phyloP scores from a whole-genome alignment of 2,113 vertebrate genomes.

The Tympanuchus pallidicinctus region DNA sequence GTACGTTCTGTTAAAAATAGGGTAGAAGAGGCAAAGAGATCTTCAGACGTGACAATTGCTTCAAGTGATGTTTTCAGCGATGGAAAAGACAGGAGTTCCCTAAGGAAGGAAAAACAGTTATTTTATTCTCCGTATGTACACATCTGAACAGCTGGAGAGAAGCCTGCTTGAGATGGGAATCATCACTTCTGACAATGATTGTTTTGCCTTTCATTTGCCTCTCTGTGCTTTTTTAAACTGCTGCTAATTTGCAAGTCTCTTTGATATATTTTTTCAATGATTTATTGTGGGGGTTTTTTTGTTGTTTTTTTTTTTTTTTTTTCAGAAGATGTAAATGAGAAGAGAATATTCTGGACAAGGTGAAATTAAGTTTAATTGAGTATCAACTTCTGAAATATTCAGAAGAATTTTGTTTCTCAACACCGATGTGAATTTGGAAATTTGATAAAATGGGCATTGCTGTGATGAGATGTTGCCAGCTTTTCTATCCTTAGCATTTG shows the following conservation, averaged over 20 bases:
- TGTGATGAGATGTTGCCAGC: background rate
- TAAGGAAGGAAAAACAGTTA: slow-evolving; percentile 31
- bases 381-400: background rate
- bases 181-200: slow-evolving; percentile 43
- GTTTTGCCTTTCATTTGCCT: slow-evolving; percentile 27
- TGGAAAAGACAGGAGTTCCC: slow-evolving; percentile 64
- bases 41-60: slow-evolving; percentile 27
- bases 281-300: background rate
- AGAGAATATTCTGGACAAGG: background rate
- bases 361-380: background rate
- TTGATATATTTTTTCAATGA: background rate
- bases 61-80: slow-evolving; percentile 57
- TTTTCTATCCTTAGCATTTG: background rate
- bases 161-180: slow-evolving; percentile 4
- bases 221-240: background rate
- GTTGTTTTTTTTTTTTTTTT: too few relatives aligned
- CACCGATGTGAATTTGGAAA: background rate
- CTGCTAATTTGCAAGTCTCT: background rate
- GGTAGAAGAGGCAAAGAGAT: background rate
- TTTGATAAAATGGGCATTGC: background rate
- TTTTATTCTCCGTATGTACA: slow-evolving; percentile 42
- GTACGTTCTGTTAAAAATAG: slow-evolving; percentile 27
- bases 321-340: background rate
- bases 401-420: background rate
- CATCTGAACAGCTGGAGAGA: slow-evolving; percentile 15